These are phyloP conservation scores for Hydra vulgaris DNA, from an alignment of 30 jellyfish, hydroid and myxozoan genomes.

Conservation along the genomic window DNA sequence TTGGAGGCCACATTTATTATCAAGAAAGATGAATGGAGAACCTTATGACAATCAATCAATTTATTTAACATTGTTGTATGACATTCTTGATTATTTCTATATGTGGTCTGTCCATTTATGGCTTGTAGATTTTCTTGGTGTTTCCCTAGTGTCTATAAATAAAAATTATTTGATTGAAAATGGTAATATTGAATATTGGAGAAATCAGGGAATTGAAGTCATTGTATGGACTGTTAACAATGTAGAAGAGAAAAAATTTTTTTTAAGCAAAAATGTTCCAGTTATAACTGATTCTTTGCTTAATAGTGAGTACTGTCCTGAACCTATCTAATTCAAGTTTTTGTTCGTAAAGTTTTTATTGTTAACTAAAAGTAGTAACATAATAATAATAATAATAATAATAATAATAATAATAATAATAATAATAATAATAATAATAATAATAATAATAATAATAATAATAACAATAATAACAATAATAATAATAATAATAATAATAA, in stretches of 20 bases:
- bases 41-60: slow-evolving; percentile 3
- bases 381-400: too few species aligned
- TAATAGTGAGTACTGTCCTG: background rate
- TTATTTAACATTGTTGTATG: background rate
- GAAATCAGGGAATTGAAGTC: slow-evolving; percentile 38
- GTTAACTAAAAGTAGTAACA: too few species aligned
- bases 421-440: too few species aligned
- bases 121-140: slow-evolving; percentile 70
- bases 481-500: too few species aligned
- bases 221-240: slow-evolving; percentile 89
- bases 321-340: background rate
- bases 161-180: slow-evolving; percentile 59
- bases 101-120: slow-evolving; percentile 34
- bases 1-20: slow-evolving; percentile 44
- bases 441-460: too few species aligned
- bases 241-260: slow-evolving; percentile 61
- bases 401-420: too few species aligned
- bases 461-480: too few species aligned
- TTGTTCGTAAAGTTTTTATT: too few species aligned
- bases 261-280: slow-evolving; percentile 42
- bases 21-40: slow-evolving; percentile 33
- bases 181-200: slow-evolving; percentile 43
- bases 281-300: slow-evolving; percentile 65
- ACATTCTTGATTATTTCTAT: slow-evolving; percentile 37
- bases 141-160: slow-evolving; percentile 54